A percentile compares a stretch with the other conserved stretches of the same genome.
phyloP scores from a whole-genome alignment of 1,140 invertebrate species.

The Trichomalopsis sarcophagae region DNA sequence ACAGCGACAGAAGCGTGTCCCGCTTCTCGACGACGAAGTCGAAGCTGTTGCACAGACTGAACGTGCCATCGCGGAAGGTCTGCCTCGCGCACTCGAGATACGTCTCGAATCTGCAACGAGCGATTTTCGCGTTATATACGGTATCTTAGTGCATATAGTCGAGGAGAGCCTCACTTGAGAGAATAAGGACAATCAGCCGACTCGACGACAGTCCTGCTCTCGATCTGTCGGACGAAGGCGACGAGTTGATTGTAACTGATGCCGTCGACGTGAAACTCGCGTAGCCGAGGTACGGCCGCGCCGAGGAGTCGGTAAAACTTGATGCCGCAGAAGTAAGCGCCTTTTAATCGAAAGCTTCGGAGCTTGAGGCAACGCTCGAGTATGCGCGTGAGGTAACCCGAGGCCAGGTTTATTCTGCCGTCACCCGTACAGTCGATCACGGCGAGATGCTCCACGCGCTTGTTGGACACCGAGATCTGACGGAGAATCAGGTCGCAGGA shows the following conservation, averaged over 20 bases:
- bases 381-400: slow-evolving; percentile 57
- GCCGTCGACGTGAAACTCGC: background rate
- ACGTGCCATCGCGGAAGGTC: too few relatives aligned
- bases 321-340: slow-evolving; percentile 56
- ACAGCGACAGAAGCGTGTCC: too few relatives aligned
- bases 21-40: too few relatives aligned
- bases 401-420: slow-evolving; percentile 56
- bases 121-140: background rate
- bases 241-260: background rate
- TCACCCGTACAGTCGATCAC: slow-evolving; percentile 59
- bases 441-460: slow-evolving; percentile 57
- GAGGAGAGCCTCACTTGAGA: background rate
- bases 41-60: too few relatives aligned
- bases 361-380: slow-evolving; percentile 60
- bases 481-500: slow-evolving; percentile 62
- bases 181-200: background rate
- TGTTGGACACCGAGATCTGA: slow-evolving; percentile 63
- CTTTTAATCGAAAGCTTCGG: slow-evolving; percentile 59
- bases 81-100: too few relatives aligned
- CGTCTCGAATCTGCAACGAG: too few relatives aligned
- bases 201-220: background rate
- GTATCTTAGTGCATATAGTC: background rate
- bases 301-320: slow-evolving; percentile 64
- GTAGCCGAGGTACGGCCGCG: slow-evolving; percentile 50
- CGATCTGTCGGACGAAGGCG: background rate